These are phyloP conservation scores for Frieseomelitta varia DNA, from an alignment of 1,140 invertebrate species.

Conservation along the genomic window DNA sequence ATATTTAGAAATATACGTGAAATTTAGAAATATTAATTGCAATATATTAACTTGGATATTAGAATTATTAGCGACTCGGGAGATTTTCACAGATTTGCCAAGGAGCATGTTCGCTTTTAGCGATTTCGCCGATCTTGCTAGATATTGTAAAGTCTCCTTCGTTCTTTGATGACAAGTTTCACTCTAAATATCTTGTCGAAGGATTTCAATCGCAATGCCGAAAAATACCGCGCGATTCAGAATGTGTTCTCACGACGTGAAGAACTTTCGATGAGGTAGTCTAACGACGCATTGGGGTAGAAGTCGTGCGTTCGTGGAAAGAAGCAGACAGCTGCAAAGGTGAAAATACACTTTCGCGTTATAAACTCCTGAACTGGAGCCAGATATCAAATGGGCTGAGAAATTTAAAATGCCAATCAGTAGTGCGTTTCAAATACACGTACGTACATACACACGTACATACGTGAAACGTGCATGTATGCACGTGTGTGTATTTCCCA, in stretches of 20 bases:
- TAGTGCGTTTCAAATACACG: constrained; percentile 72
- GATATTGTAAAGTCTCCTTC: too few species aligned
- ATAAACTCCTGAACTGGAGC: constrained; percentile 27
- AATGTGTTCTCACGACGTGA: not conserved
- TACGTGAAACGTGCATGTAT: not conserved
- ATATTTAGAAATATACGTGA: too few species aligned
- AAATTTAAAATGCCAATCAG: constrained; percentile 80
- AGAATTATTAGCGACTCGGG: too few species aligned
- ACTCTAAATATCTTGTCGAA: not conserved
- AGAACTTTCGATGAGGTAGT: not conserved
- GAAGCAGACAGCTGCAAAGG: not conserved
- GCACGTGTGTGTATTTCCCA: constrained; percentile 28
- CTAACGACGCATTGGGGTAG: not conserved
- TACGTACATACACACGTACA: constrained; percentile 37
- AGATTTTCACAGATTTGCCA: too few species aligned
- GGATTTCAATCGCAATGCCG: not conserved
- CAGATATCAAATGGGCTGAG: constrained; percentile 70
- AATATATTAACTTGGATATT: too few species aligned
- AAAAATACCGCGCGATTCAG: not conserved
- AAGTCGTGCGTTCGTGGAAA: not conserved
- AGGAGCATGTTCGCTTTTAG: too few species aligned
- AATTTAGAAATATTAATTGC: too few species aligned
- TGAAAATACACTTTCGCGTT: constrained; percentile 33
- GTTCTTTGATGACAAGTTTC: not conserved
- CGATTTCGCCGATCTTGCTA: too few species aligned